Evolutionary conservation across 2,113 vertebrate species (phyloP).

Genomic region (Leucopsar rothschildi): DNA sequence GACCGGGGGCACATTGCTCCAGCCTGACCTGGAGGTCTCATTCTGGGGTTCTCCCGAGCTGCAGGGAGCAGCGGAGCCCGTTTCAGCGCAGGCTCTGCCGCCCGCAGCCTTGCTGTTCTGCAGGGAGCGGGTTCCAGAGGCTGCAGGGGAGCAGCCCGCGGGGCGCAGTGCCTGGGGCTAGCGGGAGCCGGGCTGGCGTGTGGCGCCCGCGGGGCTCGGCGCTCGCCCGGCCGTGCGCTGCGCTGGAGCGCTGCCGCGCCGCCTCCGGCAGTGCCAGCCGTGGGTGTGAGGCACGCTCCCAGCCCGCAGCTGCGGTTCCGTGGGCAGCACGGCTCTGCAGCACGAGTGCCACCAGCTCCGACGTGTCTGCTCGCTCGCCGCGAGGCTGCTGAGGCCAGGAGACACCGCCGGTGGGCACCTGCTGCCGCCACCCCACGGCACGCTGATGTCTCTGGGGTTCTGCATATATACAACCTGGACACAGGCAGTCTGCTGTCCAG

Average conservation of each 20-base stretch:
- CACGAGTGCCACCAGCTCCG: rapidly evolving
- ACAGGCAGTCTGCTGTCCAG: background rate
- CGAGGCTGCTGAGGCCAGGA: background rate
- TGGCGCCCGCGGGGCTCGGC: rapidly evolving
- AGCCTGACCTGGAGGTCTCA: too few relatives aligned
- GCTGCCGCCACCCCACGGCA: too few relatives aligned
- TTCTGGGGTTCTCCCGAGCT: background rate
- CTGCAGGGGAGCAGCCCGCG: background rate
- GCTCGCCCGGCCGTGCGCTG: background rate
- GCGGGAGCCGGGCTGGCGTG: rapidly evolving
- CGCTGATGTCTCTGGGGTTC: background rate
- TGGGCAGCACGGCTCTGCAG: background rate
- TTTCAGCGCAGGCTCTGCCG: background rate
- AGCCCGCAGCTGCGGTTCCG: background rate
- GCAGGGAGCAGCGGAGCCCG: background rate
- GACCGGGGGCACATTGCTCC: background rate
- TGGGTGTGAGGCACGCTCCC: background rate
- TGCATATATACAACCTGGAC: background rate
- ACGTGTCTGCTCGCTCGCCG: rapidly evolving
- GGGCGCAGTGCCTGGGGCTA: rapidly evolving
- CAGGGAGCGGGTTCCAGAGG: background rate
- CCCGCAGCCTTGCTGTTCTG: rapidly evolving
- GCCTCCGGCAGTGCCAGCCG: background rate
- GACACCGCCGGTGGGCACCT: rapidly evolving
- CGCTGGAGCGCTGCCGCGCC: rapidly evolving